Conservation (phyloP, 2,797 vertebrate genomes). For the Gobionotothen gibberifrons region DNA sequence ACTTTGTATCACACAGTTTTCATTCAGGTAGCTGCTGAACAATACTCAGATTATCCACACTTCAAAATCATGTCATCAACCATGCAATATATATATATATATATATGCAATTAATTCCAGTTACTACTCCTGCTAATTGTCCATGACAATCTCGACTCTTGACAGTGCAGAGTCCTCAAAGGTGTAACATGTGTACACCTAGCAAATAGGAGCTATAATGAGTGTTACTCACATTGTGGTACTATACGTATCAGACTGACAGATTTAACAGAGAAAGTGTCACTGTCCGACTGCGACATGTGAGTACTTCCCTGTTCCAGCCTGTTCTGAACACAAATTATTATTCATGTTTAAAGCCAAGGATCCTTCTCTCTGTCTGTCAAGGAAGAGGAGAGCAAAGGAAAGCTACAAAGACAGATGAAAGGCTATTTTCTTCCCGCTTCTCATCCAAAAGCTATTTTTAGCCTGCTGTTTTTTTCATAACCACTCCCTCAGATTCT, state of each 20-base stretch:
- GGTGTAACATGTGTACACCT: neutral
- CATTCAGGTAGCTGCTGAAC: neutral
- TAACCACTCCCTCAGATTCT: conserved; percentile 66
- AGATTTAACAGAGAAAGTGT: neutral
- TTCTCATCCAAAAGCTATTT: conserved; percentile 74
- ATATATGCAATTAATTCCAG: neutral
- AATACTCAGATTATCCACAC: neutral
- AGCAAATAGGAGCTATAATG: neutral
- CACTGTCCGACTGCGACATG: conserved; percentile 34
- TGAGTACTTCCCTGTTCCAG: conserved; percentile 64
- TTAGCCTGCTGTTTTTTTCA: conserved; percentile 74
- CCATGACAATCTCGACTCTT: too few species aligned
- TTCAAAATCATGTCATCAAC: neutral
- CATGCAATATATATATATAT: too few species aligned
- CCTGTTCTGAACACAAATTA: conserved; percentile 68
- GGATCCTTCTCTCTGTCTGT: conserved; percentile 43
- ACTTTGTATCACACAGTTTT: neutral
- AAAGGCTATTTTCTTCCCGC: conserved; percentile 82
- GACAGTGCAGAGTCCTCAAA: neutral
- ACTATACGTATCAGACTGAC: neutral
- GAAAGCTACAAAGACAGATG: conserved; percentile 73
- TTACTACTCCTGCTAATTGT: too few species aligned
- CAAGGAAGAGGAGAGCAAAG: conserved; percentile 49
- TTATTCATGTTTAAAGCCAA: conserved; percentile 78
- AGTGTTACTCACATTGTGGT: too few species aligned